phyloP scores from a whole-genome alignment of 1,140 invertebrate genomes.

The Bombus picipes region DNA sequence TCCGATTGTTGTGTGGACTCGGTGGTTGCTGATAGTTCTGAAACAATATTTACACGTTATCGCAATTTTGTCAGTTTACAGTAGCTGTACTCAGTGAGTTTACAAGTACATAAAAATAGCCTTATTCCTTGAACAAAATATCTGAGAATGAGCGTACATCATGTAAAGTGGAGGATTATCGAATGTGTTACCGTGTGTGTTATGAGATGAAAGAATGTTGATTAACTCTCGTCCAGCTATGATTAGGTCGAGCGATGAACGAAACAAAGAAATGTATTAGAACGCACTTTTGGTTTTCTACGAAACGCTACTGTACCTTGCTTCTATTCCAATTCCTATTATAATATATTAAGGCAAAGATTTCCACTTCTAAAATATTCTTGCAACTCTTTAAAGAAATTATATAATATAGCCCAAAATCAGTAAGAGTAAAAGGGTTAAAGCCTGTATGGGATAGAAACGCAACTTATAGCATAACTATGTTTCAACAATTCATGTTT shows the following conservation, averaged over 20 bases:
- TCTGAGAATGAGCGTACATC: background rate
- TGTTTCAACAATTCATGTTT: too few relatives aligned
- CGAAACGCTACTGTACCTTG: too few relatives aligned
- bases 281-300: background rate
- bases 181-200: background rate
- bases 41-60: slow-evolving; percentile 42
- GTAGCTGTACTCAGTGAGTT: background rate
- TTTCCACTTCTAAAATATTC: too few relatives aligned
- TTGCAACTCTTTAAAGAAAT: too few relatives aligned
- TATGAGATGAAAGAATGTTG: background rate
- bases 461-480: too few relatives aligned
- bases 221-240: background rate
- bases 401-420: too few relatives aligned
- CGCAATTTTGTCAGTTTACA: background rate
- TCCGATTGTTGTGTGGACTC: slow-evolving; percentile 50
- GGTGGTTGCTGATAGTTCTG: slow-evolving; percentile 48
- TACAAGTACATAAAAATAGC: background rate
- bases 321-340: too few relatives aligned
- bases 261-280: background rate
- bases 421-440: too few relatives aligned
- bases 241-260: background rate
- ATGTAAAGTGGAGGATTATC: too few relatives aligned
- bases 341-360: too few relatives aligned
- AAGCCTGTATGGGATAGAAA: too few relatives aligned
- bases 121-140: background rate